Evolutionary conservation across 2,797 vertebrate species (phyloP), one percentile per base, ranked within the genome.

Genomic region (Percopsis omiscomaycus): DNA sequence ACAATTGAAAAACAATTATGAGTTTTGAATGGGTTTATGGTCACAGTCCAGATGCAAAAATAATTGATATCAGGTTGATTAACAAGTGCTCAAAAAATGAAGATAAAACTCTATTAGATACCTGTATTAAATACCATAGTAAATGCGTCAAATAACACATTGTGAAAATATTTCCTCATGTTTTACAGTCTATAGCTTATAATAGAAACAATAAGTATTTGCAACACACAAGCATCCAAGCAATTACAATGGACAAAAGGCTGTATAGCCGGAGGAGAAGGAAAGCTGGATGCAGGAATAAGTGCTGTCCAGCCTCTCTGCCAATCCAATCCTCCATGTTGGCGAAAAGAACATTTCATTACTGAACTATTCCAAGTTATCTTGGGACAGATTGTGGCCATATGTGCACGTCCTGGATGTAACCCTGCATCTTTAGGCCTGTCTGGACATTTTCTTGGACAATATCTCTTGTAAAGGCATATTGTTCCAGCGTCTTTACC

Each of bases 321-420:
- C 89, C 89, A 89, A 84, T 69, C 79, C 79, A 84, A 84, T 88
- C 73, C 74, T 64, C 78, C 70, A 48, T 44, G 59, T 64, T 88
- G 87, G 87, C 85, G 77, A 65, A 71, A 75, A 29, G n/a, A 75
- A 68, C 10, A 9, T 73, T 86, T 83, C 48, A 60, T 77, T 73
- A 80, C 74, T 50, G 74, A 71, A 83, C 68, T 73, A 82, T 75
- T 58, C 60, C 42, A 66, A 69, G 53, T 76, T 61, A 71, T 77
- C 77, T 75, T 54, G 80, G 76, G 78, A 84, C 75, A 79, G 79
- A 77, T 75, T 74, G 66, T 54, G 58, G 74, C 85, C 82, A 79
- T 82, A 86, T 84, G 87, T 71, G 77, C 37, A 73, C 68, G 58
- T 67, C 55, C 56, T 84, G 84, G 81, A 84, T 53, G 49, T 61